These are phyloP conservation scores for Helogale parvula DNA, from an alignment of 2,113 vertebrate genomes.

Conservation along the genomic window DNA sequence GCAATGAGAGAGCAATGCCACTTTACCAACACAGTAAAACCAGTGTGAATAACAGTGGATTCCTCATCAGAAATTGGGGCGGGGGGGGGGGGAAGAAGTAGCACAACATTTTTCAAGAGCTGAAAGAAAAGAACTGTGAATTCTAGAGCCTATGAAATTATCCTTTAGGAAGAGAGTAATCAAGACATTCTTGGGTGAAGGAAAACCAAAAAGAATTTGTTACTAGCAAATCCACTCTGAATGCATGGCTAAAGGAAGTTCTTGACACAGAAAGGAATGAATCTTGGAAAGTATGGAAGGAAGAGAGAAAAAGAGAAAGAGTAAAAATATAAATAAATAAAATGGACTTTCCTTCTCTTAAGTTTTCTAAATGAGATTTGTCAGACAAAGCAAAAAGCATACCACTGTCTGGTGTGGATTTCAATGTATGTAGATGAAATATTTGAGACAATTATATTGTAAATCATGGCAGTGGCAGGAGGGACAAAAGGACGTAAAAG, in stretches of 20 bases:
- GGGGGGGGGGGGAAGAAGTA: background rate
- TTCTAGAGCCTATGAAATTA: slow-evolving; percentile 9
- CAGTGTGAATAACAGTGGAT: background rate
- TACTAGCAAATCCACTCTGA: background rate
- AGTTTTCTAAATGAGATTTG: slow-evolving; percentile 38
- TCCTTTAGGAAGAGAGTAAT: background rate
- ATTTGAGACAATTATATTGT: background rate
- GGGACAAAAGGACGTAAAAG: background rate
- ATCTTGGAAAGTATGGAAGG: background rate
- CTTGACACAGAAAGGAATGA: slow-evolving; percentile 11
- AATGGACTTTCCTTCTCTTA: background rate
- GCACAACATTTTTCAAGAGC: background rate
- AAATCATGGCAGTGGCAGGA: background rate
- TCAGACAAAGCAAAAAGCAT: background rate
- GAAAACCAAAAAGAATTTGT: background rate
- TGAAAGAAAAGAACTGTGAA: background rate
- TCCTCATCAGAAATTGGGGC: background rate
- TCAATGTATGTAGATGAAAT: background rate
- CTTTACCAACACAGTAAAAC: background rate
- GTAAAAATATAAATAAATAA: background rate
- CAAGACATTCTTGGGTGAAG: background rate
- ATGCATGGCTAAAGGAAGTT: background rate
- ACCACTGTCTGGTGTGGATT: background rate
- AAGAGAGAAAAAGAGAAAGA: background rate
- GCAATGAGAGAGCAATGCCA: background rate